A percentile compares a stretch with the other conserved stretches of the same genome.
Conservation (phyloP, 2,888 invertebrate species). For the Hetaerina titia region DNA sequence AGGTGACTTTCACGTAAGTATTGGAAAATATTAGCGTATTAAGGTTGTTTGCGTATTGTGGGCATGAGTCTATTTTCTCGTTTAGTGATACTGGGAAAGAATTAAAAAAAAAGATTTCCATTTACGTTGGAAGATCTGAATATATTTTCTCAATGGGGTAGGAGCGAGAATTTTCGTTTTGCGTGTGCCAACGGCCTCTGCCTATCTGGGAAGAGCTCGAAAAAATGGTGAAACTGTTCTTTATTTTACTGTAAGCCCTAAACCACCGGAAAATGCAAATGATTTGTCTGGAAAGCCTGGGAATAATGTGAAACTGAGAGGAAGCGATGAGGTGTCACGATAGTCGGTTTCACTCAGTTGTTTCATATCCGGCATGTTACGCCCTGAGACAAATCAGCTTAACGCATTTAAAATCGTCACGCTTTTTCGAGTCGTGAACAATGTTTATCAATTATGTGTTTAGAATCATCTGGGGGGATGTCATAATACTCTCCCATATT, state of each 20-base stretch:
- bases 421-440: not conserved
- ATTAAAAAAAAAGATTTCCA: not conserved
- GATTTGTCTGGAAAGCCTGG: not conserved
- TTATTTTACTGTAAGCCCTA: not conserved
- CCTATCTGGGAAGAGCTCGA: not conserved
- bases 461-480: too few relatives aligned
- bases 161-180: not conserved
- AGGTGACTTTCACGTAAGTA: not conserved
- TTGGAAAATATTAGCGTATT: not conserved
- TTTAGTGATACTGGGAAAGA: not conserved
- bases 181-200: not conserved
- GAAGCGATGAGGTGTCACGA: conserved; percentile 2
- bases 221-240: not conserved
- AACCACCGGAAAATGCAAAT: not conserved
- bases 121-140: not conserved
- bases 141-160: not conserved
- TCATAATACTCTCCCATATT: too few relatives aligned
- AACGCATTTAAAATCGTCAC: not conserved
- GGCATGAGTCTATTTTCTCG: too few relatives aligned
- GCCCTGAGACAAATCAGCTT: not conserved
- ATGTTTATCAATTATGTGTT: too few relatives aligned
- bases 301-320: not conserved
- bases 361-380: not conserved
- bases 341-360: not conserved
- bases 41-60: not conserved